A percentile compares a stretch with the other conserved stretches of the same genome.
phyloP scores from a whole-genome alignment of 2,113 vertebrate genomes.

The Tricholaema leucomelas region DNA sequence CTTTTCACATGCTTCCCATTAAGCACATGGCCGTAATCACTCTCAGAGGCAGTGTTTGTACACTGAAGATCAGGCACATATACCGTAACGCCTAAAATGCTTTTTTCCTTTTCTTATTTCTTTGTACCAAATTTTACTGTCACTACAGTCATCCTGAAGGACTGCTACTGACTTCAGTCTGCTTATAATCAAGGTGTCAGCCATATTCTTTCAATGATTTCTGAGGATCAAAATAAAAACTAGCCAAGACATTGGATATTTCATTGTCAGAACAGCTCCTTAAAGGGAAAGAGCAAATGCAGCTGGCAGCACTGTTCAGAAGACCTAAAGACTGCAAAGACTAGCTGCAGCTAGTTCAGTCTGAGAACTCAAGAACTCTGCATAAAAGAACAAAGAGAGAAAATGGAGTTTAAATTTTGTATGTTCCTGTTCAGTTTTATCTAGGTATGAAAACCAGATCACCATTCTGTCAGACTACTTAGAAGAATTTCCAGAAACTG shows the following conservation, averaged over 20 bases:
- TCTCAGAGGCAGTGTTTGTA: neutral
- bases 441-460: constrained; percentile 78
- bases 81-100: neutral
- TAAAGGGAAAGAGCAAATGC: neutral
- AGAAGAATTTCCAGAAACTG: constrained; percentile 83
- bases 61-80: neutral
- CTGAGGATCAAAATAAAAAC: neutral
- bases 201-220: neutral
- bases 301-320: neutral
- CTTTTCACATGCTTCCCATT: constrained; percentile 12
- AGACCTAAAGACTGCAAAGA: neutral
- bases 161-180: neutral
- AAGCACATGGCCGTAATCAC: neutral
- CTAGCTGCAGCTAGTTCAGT: neutral
- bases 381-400: neutral
- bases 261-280: neutral
- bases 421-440: constrained; percentile 70
- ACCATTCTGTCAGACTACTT: constrained; percentile 76
- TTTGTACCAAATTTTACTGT: neutral
- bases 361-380: neutral
- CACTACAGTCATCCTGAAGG: neutral
- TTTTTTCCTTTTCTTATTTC: neutral
- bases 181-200: neutral
- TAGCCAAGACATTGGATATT: neutral
- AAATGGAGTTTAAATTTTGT: constrained; percentile 5